These are phyloP conservation scores for Platichthys flesus DNA, from an alignment of 2,113 vertebrate species.

Conservation along the genomic window DNA sequence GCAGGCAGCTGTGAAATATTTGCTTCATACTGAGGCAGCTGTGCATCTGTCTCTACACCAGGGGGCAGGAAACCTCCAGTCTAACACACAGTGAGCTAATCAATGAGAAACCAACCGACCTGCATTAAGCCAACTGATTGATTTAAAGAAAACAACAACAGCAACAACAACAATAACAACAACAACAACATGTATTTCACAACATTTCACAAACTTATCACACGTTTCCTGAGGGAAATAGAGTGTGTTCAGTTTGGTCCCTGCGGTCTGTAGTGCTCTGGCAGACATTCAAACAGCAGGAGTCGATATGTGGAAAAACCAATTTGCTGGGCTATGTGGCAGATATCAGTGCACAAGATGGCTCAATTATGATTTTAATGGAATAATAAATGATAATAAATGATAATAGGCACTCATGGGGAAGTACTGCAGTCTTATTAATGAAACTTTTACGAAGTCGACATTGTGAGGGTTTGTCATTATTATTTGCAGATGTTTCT, in stretches of 20 bases:
- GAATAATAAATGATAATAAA: not conserved
- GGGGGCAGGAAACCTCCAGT: constrained; percentile 62
- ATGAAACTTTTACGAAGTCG: no score
- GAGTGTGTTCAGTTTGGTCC: not conserved
- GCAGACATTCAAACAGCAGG: not conserved
- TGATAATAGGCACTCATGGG: not conserved
- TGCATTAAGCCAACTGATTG: not conserved
- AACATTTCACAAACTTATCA: not conserved
- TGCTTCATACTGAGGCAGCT: not conserved
- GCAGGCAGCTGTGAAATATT: not conserved
- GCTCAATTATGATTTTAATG: not conserved
- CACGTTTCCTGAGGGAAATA: not conserved
- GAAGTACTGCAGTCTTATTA: not conserved
- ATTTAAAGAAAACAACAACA: not conserved
- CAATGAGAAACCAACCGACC: not conserved
- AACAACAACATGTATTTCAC: no score
- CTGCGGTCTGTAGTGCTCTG: not conserved
- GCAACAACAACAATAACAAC: no score
- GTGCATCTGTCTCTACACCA: constrained; percentile 46
- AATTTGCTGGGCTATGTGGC: not conserved
- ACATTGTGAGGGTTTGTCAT: no score
- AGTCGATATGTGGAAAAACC: constrained; percentile 24
- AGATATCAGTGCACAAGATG: not conserved
- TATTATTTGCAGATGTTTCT: no score
- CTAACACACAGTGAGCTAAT: not conserved